Conservation (phyloP, 2,888 invertebrate species). For the Leptopilina syphax region DNA sequence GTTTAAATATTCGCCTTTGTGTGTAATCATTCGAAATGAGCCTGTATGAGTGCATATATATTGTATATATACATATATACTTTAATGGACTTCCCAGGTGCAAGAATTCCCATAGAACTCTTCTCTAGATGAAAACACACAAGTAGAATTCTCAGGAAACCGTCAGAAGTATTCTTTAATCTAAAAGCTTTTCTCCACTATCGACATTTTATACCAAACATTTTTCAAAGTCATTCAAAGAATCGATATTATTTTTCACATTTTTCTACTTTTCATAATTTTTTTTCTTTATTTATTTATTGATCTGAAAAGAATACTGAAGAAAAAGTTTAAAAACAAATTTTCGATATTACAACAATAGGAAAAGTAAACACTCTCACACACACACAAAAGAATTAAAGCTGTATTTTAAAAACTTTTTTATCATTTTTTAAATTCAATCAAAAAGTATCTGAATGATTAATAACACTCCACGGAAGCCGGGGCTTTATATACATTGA, state of each 20-base stretch:
- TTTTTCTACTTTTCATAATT: background rate
- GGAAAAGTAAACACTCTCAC: too few relatives aligned
- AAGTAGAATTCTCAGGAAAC: constrained; percentile 8
- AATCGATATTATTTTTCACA: background rate
- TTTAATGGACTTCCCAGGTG: constrained; percentile 35
- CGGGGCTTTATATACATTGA: background rate
- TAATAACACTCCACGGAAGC: background rate
- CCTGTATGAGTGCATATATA: background rate
- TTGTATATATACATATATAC: background rate
- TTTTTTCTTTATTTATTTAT: background rate
- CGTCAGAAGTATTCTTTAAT: constrained; percentile 10
- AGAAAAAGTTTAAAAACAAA: too few relatives aligned
- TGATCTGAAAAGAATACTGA: too few relatives aligned
- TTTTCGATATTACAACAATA: too few relatives aligned
- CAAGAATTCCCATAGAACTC: constrained; percentile 29
- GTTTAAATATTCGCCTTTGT: constrained; percentile 6
- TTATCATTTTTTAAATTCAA: background rate
- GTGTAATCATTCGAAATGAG: background rate
- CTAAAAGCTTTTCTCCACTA: background rate
- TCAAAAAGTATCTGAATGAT: background rate
- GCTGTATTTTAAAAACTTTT: background rate
- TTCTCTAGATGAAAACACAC: background rate
- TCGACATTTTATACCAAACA: background rate
- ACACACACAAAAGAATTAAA: background rate
- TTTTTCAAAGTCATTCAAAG: constrained; percentile 7